These are phyloP conservation scores for Thamnophis elegans DNA, from an alignment of 2,797 vertebrate genomes.

Conservation along the genomic window DNA sequence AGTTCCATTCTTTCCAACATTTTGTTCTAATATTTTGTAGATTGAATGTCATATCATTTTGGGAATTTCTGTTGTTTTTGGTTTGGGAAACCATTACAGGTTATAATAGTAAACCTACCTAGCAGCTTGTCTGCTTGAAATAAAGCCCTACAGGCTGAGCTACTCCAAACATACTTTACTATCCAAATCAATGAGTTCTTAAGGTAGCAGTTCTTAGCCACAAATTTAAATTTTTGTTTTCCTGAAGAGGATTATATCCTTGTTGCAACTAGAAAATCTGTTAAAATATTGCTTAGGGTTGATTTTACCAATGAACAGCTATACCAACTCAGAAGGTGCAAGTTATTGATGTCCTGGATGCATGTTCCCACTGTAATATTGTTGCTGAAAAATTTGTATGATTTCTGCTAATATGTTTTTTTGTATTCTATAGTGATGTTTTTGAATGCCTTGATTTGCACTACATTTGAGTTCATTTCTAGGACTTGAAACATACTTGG, in stretches of 20 bases:
- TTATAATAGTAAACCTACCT: not conserved
- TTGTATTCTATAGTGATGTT: constrained; percentile 15
- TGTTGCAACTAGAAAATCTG: not conserved
- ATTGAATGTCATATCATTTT: constrained; percentile 8
- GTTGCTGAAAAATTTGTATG: constrained; percentile 51
- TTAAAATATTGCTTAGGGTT: constrained; percentile 38
- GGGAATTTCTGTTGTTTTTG: constrained; percentile 11
- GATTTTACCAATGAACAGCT: not conserved
- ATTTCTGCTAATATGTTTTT: constrained; percentile 47
- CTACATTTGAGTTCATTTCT: constrained; percentile 20
- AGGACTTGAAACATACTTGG: constrained; percentile 47
- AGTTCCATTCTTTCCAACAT: not conserved
- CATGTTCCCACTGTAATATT: constrained; percentile 37
- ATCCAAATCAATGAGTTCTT: not conserved
- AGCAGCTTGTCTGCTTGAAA: not conserved
- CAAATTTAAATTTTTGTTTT: not conserved
- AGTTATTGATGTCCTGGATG: not conserved
- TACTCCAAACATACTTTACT: constrained; percentile 25
- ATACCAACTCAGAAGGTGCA: not conserved
- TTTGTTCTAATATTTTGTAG: constrained; percentile 11
- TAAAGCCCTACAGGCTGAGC: constrained; percentile 38
- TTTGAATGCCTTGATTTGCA: constrained; percentile 38
- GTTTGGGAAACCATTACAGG: not conserved
- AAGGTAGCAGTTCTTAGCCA: not conserved
- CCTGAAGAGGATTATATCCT: not conserved